Percentiles rank a stretch among this genome's conserved stretches.
These are phyloP conservation scores for Enteromius radiatus DNA, from an alignment of 2,797 vertebrate genomes.

Conservation along the genomic window DNA sequence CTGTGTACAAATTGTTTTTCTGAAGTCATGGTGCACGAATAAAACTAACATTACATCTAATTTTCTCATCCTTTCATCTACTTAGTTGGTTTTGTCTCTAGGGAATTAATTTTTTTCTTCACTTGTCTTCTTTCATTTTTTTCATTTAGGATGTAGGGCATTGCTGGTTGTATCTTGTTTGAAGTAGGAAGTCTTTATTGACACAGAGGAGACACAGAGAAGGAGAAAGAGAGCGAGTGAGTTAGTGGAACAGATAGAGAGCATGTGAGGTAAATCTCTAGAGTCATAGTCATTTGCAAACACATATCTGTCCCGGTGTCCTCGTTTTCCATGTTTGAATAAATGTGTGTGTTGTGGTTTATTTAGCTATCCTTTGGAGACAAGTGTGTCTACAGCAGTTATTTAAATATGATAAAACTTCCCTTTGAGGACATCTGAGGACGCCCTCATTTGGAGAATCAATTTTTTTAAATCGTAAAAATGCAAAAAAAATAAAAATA, in stretches of 20 bases:
- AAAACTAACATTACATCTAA: neutral
- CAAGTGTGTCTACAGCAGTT: neutral
- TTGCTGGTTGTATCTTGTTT: neutral
- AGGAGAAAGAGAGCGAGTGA: constrained; percentile 1
- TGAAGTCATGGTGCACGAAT: neutral
- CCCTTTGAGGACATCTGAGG: constrained; percentile 3
- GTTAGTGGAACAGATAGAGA: constrained; percentile 3
- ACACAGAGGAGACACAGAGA: constrained; percentile 1
- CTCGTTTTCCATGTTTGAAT: constrained; percentile 32
- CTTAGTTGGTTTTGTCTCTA: neutral
- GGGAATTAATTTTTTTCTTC: neutral
- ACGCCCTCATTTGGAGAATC: neutral
- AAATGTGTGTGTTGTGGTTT: constrained; percentile 36
- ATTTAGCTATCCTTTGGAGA: constrained; percentile 30
- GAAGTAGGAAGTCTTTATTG: constrained; percentile 22
- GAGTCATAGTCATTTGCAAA: constrained; percentile 39
- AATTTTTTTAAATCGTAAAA: neutral
- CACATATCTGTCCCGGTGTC: constrained; percentile 17
- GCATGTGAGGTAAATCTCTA: constrained; percentile 29
- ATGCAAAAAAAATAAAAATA: neutral
- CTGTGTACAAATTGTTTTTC: neutral
- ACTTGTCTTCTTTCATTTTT: constrained; percentile 23
- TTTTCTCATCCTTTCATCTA: constrained; percentile 18
- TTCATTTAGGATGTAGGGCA: constrained; percentile 10
- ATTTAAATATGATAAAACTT: constrained; percentile 4